Evolutionary conservation across 1,140 invertebrate species (phyloP), one percentile per base, ranked within the genome.

Genomic region (Drosophila ironensis): DNA sequence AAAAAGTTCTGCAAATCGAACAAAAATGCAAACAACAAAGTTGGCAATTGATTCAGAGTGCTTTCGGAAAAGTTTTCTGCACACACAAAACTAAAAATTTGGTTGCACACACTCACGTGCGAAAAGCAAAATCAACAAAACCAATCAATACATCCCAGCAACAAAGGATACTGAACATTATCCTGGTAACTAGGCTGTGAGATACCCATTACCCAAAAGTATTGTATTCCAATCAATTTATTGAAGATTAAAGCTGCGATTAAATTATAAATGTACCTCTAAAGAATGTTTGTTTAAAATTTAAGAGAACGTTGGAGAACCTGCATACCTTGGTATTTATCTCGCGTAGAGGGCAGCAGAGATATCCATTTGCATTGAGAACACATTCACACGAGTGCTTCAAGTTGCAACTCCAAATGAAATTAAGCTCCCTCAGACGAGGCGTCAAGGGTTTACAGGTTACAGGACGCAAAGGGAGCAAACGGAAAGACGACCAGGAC

Each of bases 31-130:
- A 66, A 66, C 59, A 53, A 30, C 33, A 69, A 69, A 69, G 44
- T 69, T 50, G 24, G 48, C 51, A 69, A 69, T 69, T 69, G 64
- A 69, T 59, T 69, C 24, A 38, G 19, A 63, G 48, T 19, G 64
- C 64, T 69, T 69, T 59, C 20, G 17, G 16, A 40, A 52, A 70
- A 71, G 12, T 71, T 71, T 52, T 60, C n/a, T 19, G 42, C 40
- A 48, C 33, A 48, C 33, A 63, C 41, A 51, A 60, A 70, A 69
- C 63, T 56, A 46, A 17, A 68, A 44, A 45, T 30, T 46, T 42
- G 28, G 47, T 19, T n/a, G 48, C 27, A n/a, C 38, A 9, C 46
- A 20, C 16, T 24, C 7, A 16, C 40, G 30, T 33, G 30, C 14
- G 30, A 27, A 17, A 53, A 48, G 28, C 22, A 38, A 41, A 48